Percentiles rank a stretch among this genome's conserved stretches.
Evolutionary conservation across 2,888 invertebrate genomes (phyloP).

Genomic region (Hydriomena furcata): DNA sequence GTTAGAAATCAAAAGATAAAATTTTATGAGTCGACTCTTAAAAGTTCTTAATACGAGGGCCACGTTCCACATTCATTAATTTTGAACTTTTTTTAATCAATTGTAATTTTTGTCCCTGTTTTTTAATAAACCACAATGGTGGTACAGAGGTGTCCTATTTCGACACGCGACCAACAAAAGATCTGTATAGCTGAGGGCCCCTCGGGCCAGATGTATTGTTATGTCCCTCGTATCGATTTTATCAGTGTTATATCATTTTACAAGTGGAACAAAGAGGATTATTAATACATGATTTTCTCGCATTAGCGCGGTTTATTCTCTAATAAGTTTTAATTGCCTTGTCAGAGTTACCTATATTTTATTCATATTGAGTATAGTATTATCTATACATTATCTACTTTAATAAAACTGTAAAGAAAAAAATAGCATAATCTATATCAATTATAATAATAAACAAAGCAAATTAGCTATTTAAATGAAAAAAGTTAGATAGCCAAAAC

Average conservation of each 20-base stretch:
- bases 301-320: constrained; percentile 16
- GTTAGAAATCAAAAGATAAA: not conserved
- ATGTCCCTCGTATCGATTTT: constrained; percentile 65
- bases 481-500: too few species aligned
- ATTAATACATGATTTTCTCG: constrained; percentile 29
- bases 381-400: too few species aligned
- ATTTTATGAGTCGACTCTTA: not conserved
- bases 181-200: constrained; percentile 53
- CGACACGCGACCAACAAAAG: constrained; percentile 65
- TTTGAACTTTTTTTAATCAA: constrained; percentile 28
- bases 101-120: constrained; percentile 43
- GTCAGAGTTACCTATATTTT: too few species aligned
- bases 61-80: constrained; percentile 20
- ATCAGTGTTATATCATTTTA: constrained; percentile 66
- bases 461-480: too few species aligned
- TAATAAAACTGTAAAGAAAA: too few species aligned
- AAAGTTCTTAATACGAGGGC: not conserved
- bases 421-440: too few species aligned
- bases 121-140: constrained; percentile 61
- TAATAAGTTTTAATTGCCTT: constrained; percentile 6
- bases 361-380: too few species aligned
- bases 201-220: constrained; percentile 56
- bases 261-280: constrained; percentile 51
- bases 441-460: too few species aligned
- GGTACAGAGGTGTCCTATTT: constrained; percentile 68